phyloP scores from a whole-genome alignment of 53 echinoderm and acorn worm species.

The Crossaster papposus region DNA sequence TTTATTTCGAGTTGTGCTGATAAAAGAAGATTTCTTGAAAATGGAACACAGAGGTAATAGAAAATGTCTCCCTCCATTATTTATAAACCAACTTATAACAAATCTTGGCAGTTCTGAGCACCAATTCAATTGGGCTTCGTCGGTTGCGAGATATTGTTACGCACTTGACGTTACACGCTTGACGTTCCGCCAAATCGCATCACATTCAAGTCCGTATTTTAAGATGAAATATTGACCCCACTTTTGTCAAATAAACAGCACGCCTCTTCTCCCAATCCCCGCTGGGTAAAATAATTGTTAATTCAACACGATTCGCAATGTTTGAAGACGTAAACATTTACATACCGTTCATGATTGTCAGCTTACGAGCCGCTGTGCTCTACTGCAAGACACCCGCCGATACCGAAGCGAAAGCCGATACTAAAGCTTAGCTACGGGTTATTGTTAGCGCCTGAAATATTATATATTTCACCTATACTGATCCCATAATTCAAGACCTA shows the following conservation, averaged over 20 bases:
- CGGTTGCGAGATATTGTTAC: no score
- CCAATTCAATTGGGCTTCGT: neutral
- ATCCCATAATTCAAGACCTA: slow-evolving; percentile 41
- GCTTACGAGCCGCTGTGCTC: neutral
- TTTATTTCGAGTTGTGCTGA: no score
- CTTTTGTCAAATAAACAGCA: neutral
- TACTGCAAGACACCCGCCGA: neutral
- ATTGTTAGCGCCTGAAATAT: slow-evolving; percentile 33
- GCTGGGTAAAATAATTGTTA: neutral
- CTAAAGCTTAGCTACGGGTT: neutral
- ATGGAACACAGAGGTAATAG: neutral
- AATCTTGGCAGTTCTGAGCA: neutral
- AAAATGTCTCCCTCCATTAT: neutral
- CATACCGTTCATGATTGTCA: slow-evolving; percentile 37
- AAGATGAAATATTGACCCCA: neutral
- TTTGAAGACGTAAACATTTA: slow-evolving; percentile 1
- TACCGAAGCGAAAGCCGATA: neutral
- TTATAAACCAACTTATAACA: slow-evolving; percentile 2
- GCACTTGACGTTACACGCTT: no score
- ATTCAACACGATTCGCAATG: neutral
- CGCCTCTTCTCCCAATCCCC: no score
- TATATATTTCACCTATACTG: slow-evolving; percentile 36
- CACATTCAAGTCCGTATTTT: neutral
- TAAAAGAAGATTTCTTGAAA: no score
- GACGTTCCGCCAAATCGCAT: no score